Base-by-base conservation (phyloP, 2,888 invertebrate species). In the Balanococcus diminutus region DNA sequence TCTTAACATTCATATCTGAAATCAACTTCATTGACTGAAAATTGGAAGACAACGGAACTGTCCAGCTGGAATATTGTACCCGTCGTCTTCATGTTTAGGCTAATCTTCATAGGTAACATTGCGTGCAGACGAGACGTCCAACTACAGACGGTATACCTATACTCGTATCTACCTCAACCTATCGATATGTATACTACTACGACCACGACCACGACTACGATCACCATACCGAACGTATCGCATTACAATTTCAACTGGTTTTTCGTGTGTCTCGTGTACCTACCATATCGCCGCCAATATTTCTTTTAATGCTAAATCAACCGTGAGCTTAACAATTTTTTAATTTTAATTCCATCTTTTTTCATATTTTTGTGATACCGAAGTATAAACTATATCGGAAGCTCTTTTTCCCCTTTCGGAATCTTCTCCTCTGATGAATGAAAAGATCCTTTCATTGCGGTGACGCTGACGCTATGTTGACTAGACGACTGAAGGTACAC, bases 241-340 rank as follows among this genome's bases (percentile, higher is more conserved):
- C 85, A 85, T 85, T 85, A 85, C 85, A 85, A 85, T 85, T 84
- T 72, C 39, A 85, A 72, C 75, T 72, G 72, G 61, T 84, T 84
- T 67, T 61, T 39, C 67, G 84, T 84, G 67, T 84, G 75, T 85
- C 85, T 75, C 83, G 83, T 83, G 83, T 83, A 61, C 82, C 51
- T 84, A 46, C 72, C 85, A 75, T 75, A 75, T 51, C 28, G 85
- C 79, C 85, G 79, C 79, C 79, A 79, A 85, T 85, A 85, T 19
- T 75, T 46, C 28, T 75, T 75, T 85, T 46, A 67, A 85, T 75
- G 85, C 83, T 85, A 51, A 85, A 85, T 85, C 85, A 85, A 85
- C 75, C 79, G 79, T 46, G 75, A 42, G n/a, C 32, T 85, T 85
- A 75, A 85, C 85, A 85, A 85, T 75, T 79, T 85, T 79, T 79